Evolutionary conservation across 1,140 invertebrate genomes (phyloP).

Genomic region (Drosophila biarmipes): DNA sequence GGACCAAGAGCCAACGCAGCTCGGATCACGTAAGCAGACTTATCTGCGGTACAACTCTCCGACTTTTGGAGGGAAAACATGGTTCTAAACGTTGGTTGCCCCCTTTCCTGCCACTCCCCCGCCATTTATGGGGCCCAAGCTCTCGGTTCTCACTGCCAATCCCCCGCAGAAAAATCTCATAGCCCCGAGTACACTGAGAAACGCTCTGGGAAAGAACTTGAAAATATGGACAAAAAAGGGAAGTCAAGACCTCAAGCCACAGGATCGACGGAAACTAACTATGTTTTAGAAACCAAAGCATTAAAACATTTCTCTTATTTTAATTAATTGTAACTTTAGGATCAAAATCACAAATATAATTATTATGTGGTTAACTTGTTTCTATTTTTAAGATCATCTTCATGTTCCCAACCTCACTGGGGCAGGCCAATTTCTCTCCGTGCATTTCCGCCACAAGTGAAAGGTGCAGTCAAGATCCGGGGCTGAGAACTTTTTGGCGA

Average conservation of each 20-base stretch:
- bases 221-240: too few relatives aligned
- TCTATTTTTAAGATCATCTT: not conserved
- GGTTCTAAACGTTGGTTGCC: constrained; percentile 15
- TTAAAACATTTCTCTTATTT: too few relatives aligned
- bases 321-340: too few relatives aligned
- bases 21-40: constrained; percentile 27
- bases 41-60: constrained; percentile 16
- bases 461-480: constrained; percentile 35
- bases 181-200: not conserved
- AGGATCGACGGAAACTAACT: not conserved
- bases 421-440: not conserved
- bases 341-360: too few relatives aligned
- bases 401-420: not conserved
- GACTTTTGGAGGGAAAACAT: constrained; percentile 9
- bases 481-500: constrained; percentile 26
- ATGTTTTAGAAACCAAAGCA: too few relatives aligned
- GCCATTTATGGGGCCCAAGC: constrained; percentile 18
- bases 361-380: not conserved
- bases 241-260: too few relatives aligned
- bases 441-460: constrained; percentile 27
- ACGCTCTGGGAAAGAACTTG: not conserved
- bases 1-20: constrained; percentile 12
- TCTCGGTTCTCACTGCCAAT: constrained; percentile 6
- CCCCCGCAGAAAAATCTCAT: constrained; percentile 10
- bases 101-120: constrained; percentile 13